phyloP scores from a whole-genome alignment of 2,113 vertebrate genomes.

The Anolis carolinensis region DNA sequence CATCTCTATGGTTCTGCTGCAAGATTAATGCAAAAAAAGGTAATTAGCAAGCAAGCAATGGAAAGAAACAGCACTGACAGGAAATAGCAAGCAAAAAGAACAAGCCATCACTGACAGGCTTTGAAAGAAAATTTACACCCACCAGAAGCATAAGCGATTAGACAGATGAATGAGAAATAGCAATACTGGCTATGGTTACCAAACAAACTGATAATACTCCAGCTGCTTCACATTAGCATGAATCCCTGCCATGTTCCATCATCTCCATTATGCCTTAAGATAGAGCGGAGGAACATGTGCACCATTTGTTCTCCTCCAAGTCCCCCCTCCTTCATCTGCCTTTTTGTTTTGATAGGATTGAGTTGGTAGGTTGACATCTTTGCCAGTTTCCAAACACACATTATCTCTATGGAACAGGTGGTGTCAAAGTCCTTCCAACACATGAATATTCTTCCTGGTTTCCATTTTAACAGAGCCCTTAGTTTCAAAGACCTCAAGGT shows the following conservation, averaged over 20 bases:
- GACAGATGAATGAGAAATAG: constrained; percentile 70
- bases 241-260: constrained; percentile 67
- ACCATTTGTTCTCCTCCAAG: constrained; percentile 69
- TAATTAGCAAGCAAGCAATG: constrained; percentile 59
- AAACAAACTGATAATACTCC: constrained; percentile 73
- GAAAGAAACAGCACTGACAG: constrained; percentile 28
- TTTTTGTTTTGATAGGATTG: constrained; percentile 56
- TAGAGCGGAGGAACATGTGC: constrained; percentile 68
- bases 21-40: constrained; percentile 52
- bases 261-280: constrained; percentile 72
- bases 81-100: constrained; percentile 55
- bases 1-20: constrained; percentile 37
- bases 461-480: constrained; percentile 52
- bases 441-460: constrained; percentile 66
- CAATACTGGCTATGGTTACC: constrained; percentile 63
- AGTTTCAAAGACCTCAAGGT: constrained; percentile 34
- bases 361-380: constrained; percentile 67
- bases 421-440: constrained; percentile 64
- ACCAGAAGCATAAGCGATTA: constrained; percentile 71
- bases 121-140: constrained; percentile 72
- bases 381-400: constrained; percentile 61
- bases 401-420: constrained; percentile 77
- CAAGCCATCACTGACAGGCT: constrained; percentile 54
- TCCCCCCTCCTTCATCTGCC: constrained; percentile 55
- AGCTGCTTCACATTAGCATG: constrained; percentile 73